Percentiles rank a stretch among this genome's conserved stretches.
These are phyloP conservation scores for Sanderia malayensis DNA, from an alignment of 30 jellyfish, hydroid and myxozoan genomes.

Conservation along the genomic window DNA sequence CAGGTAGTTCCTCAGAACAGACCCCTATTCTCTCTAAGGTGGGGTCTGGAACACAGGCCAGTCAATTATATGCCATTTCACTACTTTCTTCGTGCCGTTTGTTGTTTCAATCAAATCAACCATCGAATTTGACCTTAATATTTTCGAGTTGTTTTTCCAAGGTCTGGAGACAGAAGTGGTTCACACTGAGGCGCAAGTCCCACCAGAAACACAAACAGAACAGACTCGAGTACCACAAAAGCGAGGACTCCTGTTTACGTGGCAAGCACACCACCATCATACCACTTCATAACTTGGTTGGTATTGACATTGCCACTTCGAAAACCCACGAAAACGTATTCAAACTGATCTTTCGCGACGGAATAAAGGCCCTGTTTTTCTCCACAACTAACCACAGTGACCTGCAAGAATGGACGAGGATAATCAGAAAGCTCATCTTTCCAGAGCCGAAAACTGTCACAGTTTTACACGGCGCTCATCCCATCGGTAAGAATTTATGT, in stretches of 20 bases:
- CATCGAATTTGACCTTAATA: no score
- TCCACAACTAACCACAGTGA: constrained; percentile 67
- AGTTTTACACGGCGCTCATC: constrained; percentile 18
- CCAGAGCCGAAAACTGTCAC: constrained; percentile 73
- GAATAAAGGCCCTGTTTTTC: constrained; percentile 57
- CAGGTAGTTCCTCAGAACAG: no score
- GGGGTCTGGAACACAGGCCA: no score
- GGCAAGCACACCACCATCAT: constrained; percentile 83
- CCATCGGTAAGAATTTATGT: constrained; percentile 45
- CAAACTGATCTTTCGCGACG: constrained; percentile 68
- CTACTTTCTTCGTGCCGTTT: no score
- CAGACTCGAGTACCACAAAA: constrained; percentile 84
- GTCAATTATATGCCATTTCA: no score
- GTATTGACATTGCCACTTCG: constrained; percentile 63
- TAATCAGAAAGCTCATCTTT: constrained; percentile 58
- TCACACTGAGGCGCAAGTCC: constrained; percentile 84
- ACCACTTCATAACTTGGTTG: constrained; percentile 58
- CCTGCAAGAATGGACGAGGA: constrained; percentile 78
- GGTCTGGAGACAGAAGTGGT: constrained; percentile 96
- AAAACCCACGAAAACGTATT: constrained; percentile 61
- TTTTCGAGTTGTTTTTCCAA: no score
- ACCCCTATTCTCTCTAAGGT: no score
- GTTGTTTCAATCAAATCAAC: no score
- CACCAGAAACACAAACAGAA: constrained; percentile 72
- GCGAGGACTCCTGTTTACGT: constrained; percentile 78